A percentile compares a stretch with the other conserved stretches of the same genome.
Conservation (phyloP, 2,888 invertebrate genomes). For the Anticlea derivata region DNA sequence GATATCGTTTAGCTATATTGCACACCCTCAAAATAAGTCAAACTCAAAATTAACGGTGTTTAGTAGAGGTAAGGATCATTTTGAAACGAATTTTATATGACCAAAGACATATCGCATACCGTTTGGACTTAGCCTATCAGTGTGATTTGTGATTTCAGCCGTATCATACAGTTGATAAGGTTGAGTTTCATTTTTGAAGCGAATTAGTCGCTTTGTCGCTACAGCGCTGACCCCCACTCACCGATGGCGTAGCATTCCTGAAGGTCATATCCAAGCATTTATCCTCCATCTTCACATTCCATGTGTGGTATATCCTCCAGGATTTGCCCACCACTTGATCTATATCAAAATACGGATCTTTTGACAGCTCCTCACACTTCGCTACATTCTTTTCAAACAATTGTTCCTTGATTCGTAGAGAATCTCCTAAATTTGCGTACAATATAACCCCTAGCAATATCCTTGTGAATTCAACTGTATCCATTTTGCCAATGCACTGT, state of each 20-base stretch:
- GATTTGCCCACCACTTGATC: slow-evolving; percentile 55
- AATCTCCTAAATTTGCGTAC: slow-evolving; percentile 1
- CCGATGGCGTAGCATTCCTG: slow-evolving; percentile 53
- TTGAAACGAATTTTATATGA: too few species aligned
- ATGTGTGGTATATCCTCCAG: slow-evolving; percentile 66
- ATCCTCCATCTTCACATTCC: slow-evolving; percentile 56
- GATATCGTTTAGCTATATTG: too few species aligned
- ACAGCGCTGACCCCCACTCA: too few species aligned
- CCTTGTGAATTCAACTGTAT: background rate
- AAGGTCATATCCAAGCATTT: slow-evolving; percentile 62
- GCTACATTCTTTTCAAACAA: slow-evolving; percentile 31
- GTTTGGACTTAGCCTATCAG: too few species aligned
- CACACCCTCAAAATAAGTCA: too few species aligned
- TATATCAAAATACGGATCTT: slow-evolving; percentile 59
- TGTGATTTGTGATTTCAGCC: too few species aligned
- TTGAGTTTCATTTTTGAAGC: too few species aligned
- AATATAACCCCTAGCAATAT: background rate
- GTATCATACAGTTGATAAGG: too few species aligned
- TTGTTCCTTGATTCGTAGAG: slow-evolving; percentile 10
- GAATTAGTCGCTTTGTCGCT: too few species aligned
- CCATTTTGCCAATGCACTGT: slow-evolving; percentile 24
- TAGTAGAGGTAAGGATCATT: too few species aligned
- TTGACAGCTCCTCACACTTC: slow-evolving; percentile 47
- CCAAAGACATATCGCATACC: too few species aligned
- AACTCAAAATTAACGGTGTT: too few species aligned